These are phyloP conservation scores for Lymantria dispar DNA, from an alignment of 2,888 invertebrate genomes.

Conservation along the genomic window DNA sequence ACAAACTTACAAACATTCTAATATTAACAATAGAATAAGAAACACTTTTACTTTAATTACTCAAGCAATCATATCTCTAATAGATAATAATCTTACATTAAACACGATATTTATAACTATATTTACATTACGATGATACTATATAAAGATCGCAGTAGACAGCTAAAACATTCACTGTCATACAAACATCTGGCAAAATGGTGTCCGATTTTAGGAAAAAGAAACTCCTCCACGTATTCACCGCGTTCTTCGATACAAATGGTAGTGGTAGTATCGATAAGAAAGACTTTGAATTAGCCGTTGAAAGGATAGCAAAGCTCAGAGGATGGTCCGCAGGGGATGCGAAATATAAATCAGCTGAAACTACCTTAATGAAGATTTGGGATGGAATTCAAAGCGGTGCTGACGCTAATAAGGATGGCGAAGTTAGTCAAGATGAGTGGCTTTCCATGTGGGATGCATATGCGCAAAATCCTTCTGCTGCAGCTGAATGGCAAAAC, in stretches of 20 bases:
- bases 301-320: slow-evolving; percentile 90
- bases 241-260: slow-evolving; percentile 94
- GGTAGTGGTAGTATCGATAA: slow-evolving; percentile 94
- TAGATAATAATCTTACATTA: slow-evolving; percentile 18
- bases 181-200: slow-evolving; percentile 58
- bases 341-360: slow-evolving; percentile 88
- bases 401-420: slow-evolving; percentile 93
- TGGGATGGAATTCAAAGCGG: slow-evolving; percentile 91
- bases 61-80: slow-evolving; percentile 26
- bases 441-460: slow-evolving; percentile 83
- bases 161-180: slow-evolving; percentile 12
- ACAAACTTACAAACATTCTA: slow-evolving; percentile 1
- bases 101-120: slow-evolving; percentile 4
- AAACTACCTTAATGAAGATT: slow-evolving; percentile 88
- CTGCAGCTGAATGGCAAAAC: slow-evolving; percentile 91
- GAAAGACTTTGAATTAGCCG: slow-evolving; percentile 92
- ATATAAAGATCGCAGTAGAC: slow-evolving; percentile 21
- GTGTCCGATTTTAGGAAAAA: slow-evolving; percentile 95
- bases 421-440: slow-evolving; percentile 83
- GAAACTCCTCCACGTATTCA: slow-evolving; percentile 93
- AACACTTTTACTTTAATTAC: slow-evolving; percentile 14
- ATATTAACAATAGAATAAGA: neutral
- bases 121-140: slow-evolving; percentile 6
- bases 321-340: slow-evolving; percentile 90
- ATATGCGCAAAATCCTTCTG: slow-evolving; percentile 83